A percentile compares a stretch with the other conserved stretches of the same genome.
Conservation (phyloP, 1,140 invertebrate genomes). For the Rhopalosiphum padi region DNA sequence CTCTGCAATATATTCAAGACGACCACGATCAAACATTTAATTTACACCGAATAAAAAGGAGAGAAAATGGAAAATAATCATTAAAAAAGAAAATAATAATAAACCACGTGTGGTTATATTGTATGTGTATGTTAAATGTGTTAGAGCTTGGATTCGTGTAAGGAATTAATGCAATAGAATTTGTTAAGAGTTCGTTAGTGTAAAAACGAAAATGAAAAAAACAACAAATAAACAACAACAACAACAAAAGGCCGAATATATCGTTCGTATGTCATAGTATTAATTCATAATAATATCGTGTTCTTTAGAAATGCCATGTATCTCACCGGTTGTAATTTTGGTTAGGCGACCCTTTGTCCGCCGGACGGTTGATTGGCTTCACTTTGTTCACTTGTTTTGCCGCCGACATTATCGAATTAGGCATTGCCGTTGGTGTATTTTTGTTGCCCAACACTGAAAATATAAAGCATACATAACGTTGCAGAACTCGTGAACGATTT, state of each 20-base stretch:
- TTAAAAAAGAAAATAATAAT: not conserved
- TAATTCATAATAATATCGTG: not conserved
- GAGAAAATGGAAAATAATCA: not conserved
- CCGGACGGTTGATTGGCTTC: slow-evolving; percentile 46
- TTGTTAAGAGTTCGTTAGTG: slow-evolving; percentile 19
- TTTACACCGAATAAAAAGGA: slow-evolving; percentile 68
- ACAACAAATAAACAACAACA: not conserved
- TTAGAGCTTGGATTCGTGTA: not conserved
- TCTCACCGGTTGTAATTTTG: slow-evolving; percentile 43
- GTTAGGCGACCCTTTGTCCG: slow-evolving; percentile 46
- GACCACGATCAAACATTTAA: slow-evolving; percentile 66
- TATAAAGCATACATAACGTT: not conserved
- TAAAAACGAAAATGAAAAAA: slow-evolving; percentile 1
- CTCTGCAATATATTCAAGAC: slow-evolving; percentile 53
- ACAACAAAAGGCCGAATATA: not conserved
- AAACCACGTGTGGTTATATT: not conserved
- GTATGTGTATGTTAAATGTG: not conserved
- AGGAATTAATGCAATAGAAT: slow-evolving; percentile 40
- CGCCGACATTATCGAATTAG: slow-evolving; percentile 45
- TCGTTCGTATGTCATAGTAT: not conserved
- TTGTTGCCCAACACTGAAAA: slow-evolving; percentile 53
- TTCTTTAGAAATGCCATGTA: not conserved
- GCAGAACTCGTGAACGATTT: not conserved
- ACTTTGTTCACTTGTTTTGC: slow-evolving; percentile 52
- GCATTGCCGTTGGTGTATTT: not conserved